Base-by-base conservation (phyloP, 2,888 invertebrate species). In the Diarsia brunnea region DNA sequence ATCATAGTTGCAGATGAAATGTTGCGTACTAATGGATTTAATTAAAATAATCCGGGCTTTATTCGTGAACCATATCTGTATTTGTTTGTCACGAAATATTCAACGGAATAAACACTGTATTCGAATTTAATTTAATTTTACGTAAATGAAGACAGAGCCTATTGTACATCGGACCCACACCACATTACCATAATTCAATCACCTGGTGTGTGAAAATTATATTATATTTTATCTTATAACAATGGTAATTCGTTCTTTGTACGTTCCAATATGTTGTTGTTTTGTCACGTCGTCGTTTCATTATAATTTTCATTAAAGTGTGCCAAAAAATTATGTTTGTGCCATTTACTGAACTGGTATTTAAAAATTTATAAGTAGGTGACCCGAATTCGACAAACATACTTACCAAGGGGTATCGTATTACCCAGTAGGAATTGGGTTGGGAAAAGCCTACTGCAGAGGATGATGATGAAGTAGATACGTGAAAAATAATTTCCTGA, bases 101-200 rank as follows among this genome's bases (percentile, higher is more conserved):
- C 31, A 0, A 66, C 55, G 38, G 16, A 65, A 45, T 58, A 21
- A 51, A 80, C 21, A 43, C 24, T 53, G 43, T 43, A 16, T 31
- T 51, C 55, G 47, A 67, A 67, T 55, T 67, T 8, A 5, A 74
- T 67, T 67, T 19, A 66, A 73, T 73, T 27, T 67, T 31, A 11
- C 4, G 45, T 51, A 27, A 75, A 75, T 55, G 31, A 47, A 58
- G 45, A 68, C 58, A 68, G 75, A 68, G 55, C 63, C 19, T 64
- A 64, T 51, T 27, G 55, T 67, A 31, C 63, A 67, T 63, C 51
- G 43, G 49, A 58, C 24, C 63, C 55, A 43, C 8, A 45, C 12
- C 49, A 49, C n/a, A 58, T 75, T 75, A 64, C 7, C 75, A 68
- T 68, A 81, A 79, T 79, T 75, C 0, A 45, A 81, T 79, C 63